These are phyloP conservation scores for Agrypnus murinus DNA, from an alignment of 2,888 invertebrate species.

Conservation along the genomic window DNA sequence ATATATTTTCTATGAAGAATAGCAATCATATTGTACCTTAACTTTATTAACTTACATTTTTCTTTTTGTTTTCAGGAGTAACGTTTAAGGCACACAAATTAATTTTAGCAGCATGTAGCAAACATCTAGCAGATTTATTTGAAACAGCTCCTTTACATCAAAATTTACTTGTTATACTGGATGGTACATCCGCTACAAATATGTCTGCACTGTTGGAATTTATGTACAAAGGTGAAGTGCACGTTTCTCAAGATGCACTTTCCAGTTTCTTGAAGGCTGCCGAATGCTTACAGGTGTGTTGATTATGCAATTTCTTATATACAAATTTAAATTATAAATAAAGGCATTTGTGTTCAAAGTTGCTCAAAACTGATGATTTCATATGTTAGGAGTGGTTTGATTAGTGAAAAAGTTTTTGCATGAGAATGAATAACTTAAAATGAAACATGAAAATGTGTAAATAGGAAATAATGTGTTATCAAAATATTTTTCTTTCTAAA, in stretches of 20 bases:
- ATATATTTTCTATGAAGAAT: too few relatives aligned
- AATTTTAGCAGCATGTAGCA: conserved; percentile 94
- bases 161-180: conserved; percentile 90
- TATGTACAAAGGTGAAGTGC: conserved; percentile 96
- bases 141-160: conserved; percentile 89
- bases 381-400: neutral
- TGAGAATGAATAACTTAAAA: too few relatives aligned
- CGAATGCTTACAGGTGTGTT: conserved; percentile 86
- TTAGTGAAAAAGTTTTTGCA: too few relatives aligned
- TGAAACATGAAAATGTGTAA: too few relatives aligned
- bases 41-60: conserved; percentile 13
- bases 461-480: too few relatives aligned
- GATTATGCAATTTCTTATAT: neutral
- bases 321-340: neutral
- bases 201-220: conserved; percentile 94
- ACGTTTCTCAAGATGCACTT: conserved; percentile 93
- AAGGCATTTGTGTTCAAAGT: too few relatives aligned
- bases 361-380: neutral
- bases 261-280: conserved; percentile 94
- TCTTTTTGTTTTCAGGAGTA: conserved; percentile 78
- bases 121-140: conserved; percentile 93
- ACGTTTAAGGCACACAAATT: conserved; percentile 94
- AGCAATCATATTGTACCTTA: too few relatives aligned
- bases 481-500: too few relatives aligned
- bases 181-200: conserved; percentile 91